A percentile compares a stretch with the other conserved stretches of the same genome.
phyloP scores from a whole-genome alignment of 1,140 invertebrate species.

The Calephelis virginiensis region DNA sequence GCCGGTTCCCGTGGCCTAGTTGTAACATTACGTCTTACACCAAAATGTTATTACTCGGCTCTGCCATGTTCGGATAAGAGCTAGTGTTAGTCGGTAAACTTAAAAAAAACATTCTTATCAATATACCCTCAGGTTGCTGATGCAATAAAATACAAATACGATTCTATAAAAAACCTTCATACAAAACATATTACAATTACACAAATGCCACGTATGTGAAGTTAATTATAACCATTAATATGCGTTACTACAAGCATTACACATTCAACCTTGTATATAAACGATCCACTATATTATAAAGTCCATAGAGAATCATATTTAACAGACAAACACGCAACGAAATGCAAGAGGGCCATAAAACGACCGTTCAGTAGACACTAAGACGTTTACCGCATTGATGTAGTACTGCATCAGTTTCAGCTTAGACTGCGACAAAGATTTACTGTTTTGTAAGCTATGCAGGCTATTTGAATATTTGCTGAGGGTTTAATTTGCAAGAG shows the following conservation, averaged over 20 bases:
- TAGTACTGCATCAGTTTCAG: constrained; percentile 62
- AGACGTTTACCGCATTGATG: constrained; percentile 61
- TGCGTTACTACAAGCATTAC: constrained; percentile 29
- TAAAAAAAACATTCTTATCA: no score
- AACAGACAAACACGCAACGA: constrained; percentile 42
- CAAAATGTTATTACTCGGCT: no score
- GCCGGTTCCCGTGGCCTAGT: no score
- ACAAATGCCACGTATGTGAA: constrained; percentile 25
- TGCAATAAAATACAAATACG: no score
- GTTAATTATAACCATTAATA: constrained; percentile 32
- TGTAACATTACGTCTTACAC: no score
- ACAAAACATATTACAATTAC: no score
- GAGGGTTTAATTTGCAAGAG: constrained; percentile 22
- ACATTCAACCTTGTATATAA: constrained; percentile 24
- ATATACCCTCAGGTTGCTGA: no score
- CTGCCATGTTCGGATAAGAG: no score
- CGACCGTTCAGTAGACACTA: constrained; percentile 51
- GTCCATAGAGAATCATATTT: constrained; percentile 43
- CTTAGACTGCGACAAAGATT: constrained; percentile 56
- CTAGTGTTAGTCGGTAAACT: no score
- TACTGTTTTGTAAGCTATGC: constrained; percentile 57
- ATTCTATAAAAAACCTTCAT: no score
- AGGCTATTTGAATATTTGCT: constrained; percentile 47
- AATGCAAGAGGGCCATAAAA: constrained; percentile 51
- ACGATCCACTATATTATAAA: constrained; percentile 38